Evolutionary conservation across 1,140 invertebrate species (phyloP).

Genomic region (Conus ventricosus): DNA sequence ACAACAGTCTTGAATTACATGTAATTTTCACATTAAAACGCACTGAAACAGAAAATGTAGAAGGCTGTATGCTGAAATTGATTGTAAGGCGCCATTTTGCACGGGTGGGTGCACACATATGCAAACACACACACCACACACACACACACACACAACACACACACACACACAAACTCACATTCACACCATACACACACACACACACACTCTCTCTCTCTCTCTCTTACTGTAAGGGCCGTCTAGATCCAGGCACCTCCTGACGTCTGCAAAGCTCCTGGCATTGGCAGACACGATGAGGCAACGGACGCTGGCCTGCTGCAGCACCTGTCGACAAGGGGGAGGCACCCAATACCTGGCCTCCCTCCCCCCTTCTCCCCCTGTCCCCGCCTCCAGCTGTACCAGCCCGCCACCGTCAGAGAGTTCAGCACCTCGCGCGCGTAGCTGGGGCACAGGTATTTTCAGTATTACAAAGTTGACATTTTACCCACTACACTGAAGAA

Average conservation of each 20-base stretch:
- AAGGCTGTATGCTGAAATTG: too few species aligned
- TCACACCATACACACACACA: too few species aligned
- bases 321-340: background rate
- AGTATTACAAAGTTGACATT: too few species aligned
- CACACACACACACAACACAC: too few species aligned
- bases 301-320: background rate
- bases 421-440: conserved; percentile 11
- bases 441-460: background rate
- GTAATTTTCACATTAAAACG: too few species aligned
- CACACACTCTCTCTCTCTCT: background rate
- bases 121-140: too few species aligned
- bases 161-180: too few species aligned
- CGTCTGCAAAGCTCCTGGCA: background rate
- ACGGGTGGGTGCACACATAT: too few species aligned
- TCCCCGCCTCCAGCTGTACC: conserved; percentile 22
- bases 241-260: background rate
- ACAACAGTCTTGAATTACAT: too few species aligned
- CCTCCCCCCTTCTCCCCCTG: background rate
- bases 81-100: too few species aligned
- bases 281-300: background rate
- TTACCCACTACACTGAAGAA: too few species aligned
- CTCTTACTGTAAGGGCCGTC: background rate
- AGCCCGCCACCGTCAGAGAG: background rate
- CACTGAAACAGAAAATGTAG: too few species aligned
- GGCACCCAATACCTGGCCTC: conserved; percentile 1